Percentiles rank a stretch among this genome's conserved stretches.
These are phyloP conservation scores for Lycopodina hypogea DNA, from an alignment of 37 sponge, comb jelly and placozoan genomes.

Conservation along the genomic window DNA sequence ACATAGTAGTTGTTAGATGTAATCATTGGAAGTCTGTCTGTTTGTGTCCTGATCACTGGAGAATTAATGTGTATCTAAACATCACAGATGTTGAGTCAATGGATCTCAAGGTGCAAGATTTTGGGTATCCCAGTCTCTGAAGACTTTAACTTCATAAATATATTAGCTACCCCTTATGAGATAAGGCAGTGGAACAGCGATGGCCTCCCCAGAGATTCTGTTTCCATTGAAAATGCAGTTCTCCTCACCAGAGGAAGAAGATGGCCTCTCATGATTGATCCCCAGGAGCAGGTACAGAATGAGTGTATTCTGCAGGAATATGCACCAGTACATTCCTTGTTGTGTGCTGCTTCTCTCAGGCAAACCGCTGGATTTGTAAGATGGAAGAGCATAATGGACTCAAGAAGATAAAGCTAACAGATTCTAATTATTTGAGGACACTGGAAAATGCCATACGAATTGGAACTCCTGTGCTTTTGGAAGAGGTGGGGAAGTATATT, in stretches of 20 bases:
- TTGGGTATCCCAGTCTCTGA: slow-evolving; percentile 91
- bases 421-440: slow-evolving; percentile 94
- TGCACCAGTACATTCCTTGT: background rate
- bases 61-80: no score
- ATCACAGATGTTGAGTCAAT: slow-evolving; percentile 65
- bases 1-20: no score
- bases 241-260: slow-evolving; percentile 89
- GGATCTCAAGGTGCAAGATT: slow-evolving; percentile 86
- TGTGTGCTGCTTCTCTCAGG: slow-evolving; percentile 35
- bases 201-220: slow-evolving; percentile 93
- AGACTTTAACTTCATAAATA: slow-evolving; percentile 55
- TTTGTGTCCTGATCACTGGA: no score
- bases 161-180: slow-evolving; percentile 88
- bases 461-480: slow-evolving; percentile 94
- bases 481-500: slow-evolving; percentile 59
- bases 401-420: slow-evolving; percentile 94
- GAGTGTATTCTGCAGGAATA: background rate
- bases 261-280: slow-evolving; percentile 99
- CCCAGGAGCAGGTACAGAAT: slow-evolving; percentile 88
- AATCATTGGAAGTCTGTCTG: no score
- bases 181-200: slow-evolving; percentile 95
- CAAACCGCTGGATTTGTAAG: slow-evolving; percentile 91
- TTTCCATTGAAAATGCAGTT: slow-evolving; percentile 98
- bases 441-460: slow-evolving; percentile 98
- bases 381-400: slow-evolving; percentile 94